Base-by-base conservation (phyloP, 2,113 vertebrate genomes). In the Pterocles gutturalis region DNA sequence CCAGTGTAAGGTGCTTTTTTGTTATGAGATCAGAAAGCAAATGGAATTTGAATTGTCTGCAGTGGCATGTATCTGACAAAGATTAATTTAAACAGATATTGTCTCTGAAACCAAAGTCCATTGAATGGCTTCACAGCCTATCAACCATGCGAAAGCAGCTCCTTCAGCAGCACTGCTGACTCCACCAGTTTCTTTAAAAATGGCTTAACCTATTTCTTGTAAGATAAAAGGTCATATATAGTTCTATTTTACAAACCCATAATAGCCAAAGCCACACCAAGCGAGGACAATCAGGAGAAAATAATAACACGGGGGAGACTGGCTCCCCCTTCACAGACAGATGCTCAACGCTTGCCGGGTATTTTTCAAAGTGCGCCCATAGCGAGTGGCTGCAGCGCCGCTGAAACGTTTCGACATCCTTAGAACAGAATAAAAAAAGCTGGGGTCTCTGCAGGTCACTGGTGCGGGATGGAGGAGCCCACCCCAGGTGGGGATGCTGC, bases 11-110 rank as follows among this genome's bases (percentile, higher is more conserved):
- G 93, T 96, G 91, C 88, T 98, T 96, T 93, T 97, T 97, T 97
- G 96, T 97, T 96, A 96, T 88, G 95, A 97, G 94, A 90, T 97
- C 92, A 97, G 95, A 97, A 98, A 96, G 91, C 87, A 96, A 97
- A 96, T 72, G 96, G 91, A 96, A 97, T 98, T 95, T 97, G 95
- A 97, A 97, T 97, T 95, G 95, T 97, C 96, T 97, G 96, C 90
- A 85, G 93, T 95, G 89, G 84, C 91, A 97, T 89, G 88, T 96
- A 96, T 97, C 95, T 97, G 95, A 97, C 96, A 97, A 97, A 98
- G 94, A 98, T 97, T 98, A 97, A 98, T 97, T 97, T 97, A 96
- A 98, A 93, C 89, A 95, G 95, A 97, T 97, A 97, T 91, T 97
- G 91, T 97, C 96, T 97, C 94, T 95, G 94, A 97, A 98, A 96